Percentiles rank a stretch among this genome's conserved stretches.
Conservation (phyloP, 2,113 vertebrate species). For the Podilymbus podiceps region DNA sequence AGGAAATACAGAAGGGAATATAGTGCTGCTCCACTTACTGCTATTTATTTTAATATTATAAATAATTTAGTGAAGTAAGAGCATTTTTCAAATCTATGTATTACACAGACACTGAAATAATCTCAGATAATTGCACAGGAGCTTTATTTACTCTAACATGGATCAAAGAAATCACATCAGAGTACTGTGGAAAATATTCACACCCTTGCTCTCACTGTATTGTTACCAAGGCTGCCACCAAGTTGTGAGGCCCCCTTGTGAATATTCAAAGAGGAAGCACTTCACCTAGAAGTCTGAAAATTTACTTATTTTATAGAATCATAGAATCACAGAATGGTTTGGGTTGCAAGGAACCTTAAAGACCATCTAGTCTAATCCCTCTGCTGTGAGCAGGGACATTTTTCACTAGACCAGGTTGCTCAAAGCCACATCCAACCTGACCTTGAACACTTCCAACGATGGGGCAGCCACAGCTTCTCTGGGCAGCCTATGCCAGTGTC, state of each 20-base stretch:
- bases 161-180: constrained; percentile 22
- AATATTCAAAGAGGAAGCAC: background rate
- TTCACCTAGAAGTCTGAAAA: background rate
- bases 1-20: background rate
- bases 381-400: background rate
- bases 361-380: fast-evolving
- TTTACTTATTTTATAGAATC: background rate
- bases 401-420: background rate
- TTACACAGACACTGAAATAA: background rate
- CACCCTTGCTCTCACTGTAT: background rate
- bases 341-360: background rate
- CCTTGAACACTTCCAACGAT: background rate
- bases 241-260: background rate
- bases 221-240: background rate
- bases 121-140: constrained; percentile 22
- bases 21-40: background rate
- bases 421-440: background rate
- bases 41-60: background rate
- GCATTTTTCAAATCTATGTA: background rate
- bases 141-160: background rate
- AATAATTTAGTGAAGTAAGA: constrained; percentile 17
- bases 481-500: background rate
- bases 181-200: background rate
- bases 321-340: background rate
- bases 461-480: background rate